Base-by-base conservation (phyloP, 2,888 invertebrate genomes). In the Nowickia ferox region DNA sequence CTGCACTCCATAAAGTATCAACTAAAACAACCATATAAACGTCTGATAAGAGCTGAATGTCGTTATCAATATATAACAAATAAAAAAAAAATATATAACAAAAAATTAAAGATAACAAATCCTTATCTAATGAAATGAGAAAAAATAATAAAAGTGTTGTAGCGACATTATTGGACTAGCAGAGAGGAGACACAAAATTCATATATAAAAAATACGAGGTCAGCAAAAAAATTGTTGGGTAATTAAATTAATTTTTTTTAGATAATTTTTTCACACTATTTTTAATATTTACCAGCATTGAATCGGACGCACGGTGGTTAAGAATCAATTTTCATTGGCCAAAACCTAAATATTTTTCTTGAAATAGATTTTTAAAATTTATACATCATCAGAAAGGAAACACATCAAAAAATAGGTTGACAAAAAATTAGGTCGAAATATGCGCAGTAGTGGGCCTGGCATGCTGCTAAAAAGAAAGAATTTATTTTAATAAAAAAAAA, bases 81-180 rank as follows among this genome's bases (percentile, higher is more conserved):
- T 76, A 68, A 68, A 59, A 72, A 71, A 75, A n/a, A 55, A 65
- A 55, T 30, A 38, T 30, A 30, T 30, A 69, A 53, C 10, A 59
- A 75, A 46, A 51, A 42, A 48, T 42, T 9, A 61, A 76, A 86
- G 86, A 86, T 86, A 86, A 86, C 83, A 86, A 86, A 80, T 86
- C 86, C 86, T 83, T 86, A 86, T 86, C 86, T 83, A 46, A 75
- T 66, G 46, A 76, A 65, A 78, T 77, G 55, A 66, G 46, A 72
- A 68, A 72, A 65, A 74, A 53, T 30, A 38, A 63, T 38, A 17
- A 79, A 63, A 63, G 10, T 66, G 71, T 61, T 65, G 59, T 55
- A 71, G 46, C 63, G 17, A 44, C 17, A 53, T 13, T 19, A 46
- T 55, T 51, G 19, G 17, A n/a, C 65, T 63, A 79, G 71, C 44